phyloP scores from a whole-genome alignment of 1,140 invertebrate species.

The Aphelinus certus region DNA sequence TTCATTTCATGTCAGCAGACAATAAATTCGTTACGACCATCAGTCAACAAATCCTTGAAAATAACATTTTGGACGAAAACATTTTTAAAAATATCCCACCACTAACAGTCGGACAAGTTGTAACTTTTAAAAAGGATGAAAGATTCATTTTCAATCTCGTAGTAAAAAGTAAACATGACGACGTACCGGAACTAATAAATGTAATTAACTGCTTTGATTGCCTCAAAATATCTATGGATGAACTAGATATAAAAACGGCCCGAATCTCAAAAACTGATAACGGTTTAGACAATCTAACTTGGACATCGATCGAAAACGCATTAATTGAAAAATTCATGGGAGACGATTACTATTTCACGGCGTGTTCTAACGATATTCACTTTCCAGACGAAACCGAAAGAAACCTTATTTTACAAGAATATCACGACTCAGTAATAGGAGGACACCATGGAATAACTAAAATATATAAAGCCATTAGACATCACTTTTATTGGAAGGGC shows the following conservation, averaged over 20 bases:
- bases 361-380: slow-evolving; percentile 29
- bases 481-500: slow-evolving; percentile 55
- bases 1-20: slow-evolving; percentile 1
- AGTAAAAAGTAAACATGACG: neutral
- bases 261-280: neutral
- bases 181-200: neutral
- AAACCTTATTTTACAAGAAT: slow-evolving; percentile 52
- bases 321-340: slow-evolving; percentile 25
- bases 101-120: neutral
- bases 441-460: slow-evolving; percentile 53
- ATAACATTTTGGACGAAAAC: neutral
- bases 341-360: slow-evolving; percentile 28
- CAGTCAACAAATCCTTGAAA: neutral
- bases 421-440: slow-evolving; percentile 50
- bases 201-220: neutral
- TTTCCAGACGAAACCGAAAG: slow-evolving; percentile 46
- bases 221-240: neutral
- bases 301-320: neutral
- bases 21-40: neutral
- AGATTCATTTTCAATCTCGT: neutral
- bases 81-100: neutral
- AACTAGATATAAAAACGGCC: neutral
- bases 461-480: slow-evolving; percentile 53
- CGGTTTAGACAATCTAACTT: neutral
- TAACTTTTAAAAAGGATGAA: neutral